A percentile compares a stretch with the other conserved stretches of the same genome.
Conservation (phyloP, 1,140 invertebrate species). For the Trachymyrmex septentrionalis region DNA sequence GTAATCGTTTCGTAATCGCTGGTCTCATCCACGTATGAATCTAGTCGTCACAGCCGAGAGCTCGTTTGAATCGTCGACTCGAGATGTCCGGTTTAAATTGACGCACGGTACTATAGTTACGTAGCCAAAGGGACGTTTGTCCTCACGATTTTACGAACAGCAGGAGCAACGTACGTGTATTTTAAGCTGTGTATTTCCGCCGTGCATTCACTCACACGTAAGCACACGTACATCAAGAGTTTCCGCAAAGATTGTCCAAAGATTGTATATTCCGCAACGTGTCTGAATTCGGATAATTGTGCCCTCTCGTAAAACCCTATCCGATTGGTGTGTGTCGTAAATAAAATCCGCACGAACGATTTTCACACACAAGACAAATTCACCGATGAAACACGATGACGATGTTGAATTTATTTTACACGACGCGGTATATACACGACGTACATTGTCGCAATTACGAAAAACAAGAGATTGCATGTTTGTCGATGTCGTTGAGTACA, state of each 20-base stretch:
- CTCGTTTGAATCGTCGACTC: constrained; percentile 63
- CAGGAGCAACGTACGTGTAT: constrained; percentile 55
- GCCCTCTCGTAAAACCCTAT: constrained; percentile 26
- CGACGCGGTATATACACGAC: constrained; percentile 74
- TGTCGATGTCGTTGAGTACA: constrained; percentile 77
- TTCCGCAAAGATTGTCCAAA: constrained; percentile 39
- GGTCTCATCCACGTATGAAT: constrained; percentile 48
- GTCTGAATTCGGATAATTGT: constrained; percentile 55
- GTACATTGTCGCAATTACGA: constrained; percentile 75
- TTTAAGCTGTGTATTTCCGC: constrained; percentile 57
- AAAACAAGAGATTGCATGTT: constrained; percentile 76
- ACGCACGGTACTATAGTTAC: constrained; percentile 71
- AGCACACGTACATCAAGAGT: constrained; percentile 35
- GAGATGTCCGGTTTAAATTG: constrained; percentile 68
- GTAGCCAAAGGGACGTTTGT: constrained; percentile 64
- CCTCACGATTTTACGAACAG: constrained; percentile 63
- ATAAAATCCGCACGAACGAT: constrained; percentile 39
- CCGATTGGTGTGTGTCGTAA: constrained; percentile 39
- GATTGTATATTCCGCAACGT: constrained; percentile 53
- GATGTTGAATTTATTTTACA: constrained; percentile 74
- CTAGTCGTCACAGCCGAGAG: constrained; percentile 51
- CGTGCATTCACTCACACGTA: constrained; percentile 20
- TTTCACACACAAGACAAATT: constrained; percentile 28
- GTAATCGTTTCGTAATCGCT: constrained; percentile 55
- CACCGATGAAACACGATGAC: not conserved